Base-by-base conservation (phyloP, 2,888 invertebrate genomes). In the Caenorhabditis afra region DNA sequence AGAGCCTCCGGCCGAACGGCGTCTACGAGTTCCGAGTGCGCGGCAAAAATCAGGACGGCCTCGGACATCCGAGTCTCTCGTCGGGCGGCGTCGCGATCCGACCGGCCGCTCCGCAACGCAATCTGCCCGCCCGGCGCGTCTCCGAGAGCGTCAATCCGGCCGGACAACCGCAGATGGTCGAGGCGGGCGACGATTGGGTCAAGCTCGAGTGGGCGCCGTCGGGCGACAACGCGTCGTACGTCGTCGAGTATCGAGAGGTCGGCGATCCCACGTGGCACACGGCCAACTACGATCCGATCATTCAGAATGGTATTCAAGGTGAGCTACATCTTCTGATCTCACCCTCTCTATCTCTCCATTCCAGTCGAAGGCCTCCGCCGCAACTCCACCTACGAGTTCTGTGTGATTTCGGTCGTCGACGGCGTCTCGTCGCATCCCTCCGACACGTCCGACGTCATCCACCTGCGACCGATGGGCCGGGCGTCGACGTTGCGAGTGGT, bases 11-110 rank as follows among this genome's bases (percentile, higher is more conserved):
- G 1, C 90, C 90, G 14, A 88, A 89, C 70, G 90, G 89, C n/a
- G 89, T 90, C 16, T 90, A 90, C 74, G 90, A 90, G 74, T 90
- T 90, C 65, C 86, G 90, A 22, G 87, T 90, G 1, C 62, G 87
- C 45, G 89, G 87, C 11, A 81, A 85, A 39, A 88, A 88, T 57
- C 82, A 83, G 12, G 88, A 89, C 35, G 90, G 89, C 5, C 66
- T 83, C 4, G 83, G 83, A 4, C 81, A 76, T 47, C 86, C 87
- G 10, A 79, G 79, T 29, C 18, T 59, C 23, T 67, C 55, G 1
- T 76, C 79, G 0, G 79, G 75, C 16, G 75, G 75, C 1, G 65
- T 73, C 5, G 73, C 75, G 5, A 75, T 82, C 52, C 67, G 74
- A 14, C 82, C 82, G 0, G 80, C 82, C 0, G 79, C 82, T 12